Evolutionary conservation across 2,888 invertebrate genomes (phyloP).

Genomic region (Cerastis rubricosa): DNA sequence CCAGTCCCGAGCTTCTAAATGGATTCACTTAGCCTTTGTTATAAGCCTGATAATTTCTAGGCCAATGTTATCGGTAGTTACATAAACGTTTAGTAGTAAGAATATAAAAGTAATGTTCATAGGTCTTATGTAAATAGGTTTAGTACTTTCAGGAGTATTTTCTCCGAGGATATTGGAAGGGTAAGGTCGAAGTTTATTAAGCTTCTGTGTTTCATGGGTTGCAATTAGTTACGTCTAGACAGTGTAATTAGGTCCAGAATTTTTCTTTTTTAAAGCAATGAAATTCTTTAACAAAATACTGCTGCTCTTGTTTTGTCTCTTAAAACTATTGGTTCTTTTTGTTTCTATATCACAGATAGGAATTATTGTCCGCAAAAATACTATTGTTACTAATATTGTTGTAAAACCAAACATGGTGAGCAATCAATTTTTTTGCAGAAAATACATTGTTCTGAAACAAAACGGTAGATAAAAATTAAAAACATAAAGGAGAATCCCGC

Average conservation of each 20-base stretch:
- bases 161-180: slow-evolving; percentile 37
- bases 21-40: slow-evolving; percentile 35
- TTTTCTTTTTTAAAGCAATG: background rate
- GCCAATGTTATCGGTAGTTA: slow-evolving; percentile 33
- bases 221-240: slow-evolving; percentile 38
- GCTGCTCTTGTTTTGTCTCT: background rate
- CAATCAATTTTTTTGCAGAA: too few relatives aligned
- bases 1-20: slow-evolving; percentile 17
- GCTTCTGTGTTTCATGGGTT: slow-evolving; percentile 41
- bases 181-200: slow-evolving; percentile 49
- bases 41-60: slow-evolving; percentile 34
- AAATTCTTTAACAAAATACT: background rate
- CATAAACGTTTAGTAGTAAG: slow-evolving; percentile 45
- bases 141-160: slow-evolving; percentile 42
- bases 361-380: background rate
- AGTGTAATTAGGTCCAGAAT: slow-evolving; percentile 31
- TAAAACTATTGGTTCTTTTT: background rate
- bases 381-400: too few relatives aligned
- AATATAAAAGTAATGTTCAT: slow-evolving; percentile 46
- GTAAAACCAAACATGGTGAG: background rate
- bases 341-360: background rate
- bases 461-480: background rate
- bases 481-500: background rate
- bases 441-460: background rate
- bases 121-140: slow-evolving; percentile 54